Percentiles rank a stretch among this genome's conserved stretches.
phyloP scores from a whole-genome alignment of 2,888 invertebrate species.

The Alsophila aescularia region DNA sequence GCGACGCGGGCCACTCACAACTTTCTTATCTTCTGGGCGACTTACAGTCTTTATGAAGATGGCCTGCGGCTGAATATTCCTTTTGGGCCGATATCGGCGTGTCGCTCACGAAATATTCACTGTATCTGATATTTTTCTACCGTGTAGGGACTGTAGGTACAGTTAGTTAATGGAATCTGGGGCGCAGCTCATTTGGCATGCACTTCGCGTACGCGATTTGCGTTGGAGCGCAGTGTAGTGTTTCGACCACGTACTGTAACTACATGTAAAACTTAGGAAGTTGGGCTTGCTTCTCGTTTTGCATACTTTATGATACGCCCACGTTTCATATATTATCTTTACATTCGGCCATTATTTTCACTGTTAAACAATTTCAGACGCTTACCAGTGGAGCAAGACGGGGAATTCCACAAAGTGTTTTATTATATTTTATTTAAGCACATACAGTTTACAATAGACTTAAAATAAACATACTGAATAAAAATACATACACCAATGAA shows the following conservation, averaged over 20 bases:
- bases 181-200: conserved; percentile 37
- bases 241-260: conserved; percentile 36
- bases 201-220: conserved; percentile 38
- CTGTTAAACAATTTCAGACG: neutral
- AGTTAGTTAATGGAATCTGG: conserved; percentile 29
- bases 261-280: conserved; percentile 25
- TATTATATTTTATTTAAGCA: too few relatives aligned
- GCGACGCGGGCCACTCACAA: conserved; percentile 64
- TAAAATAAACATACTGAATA: too few relatives aligned
- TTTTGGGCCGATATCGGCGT: conserved; percentile 43
- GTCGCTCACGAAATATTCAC: conserved; percentile 36
- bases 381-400: too few relatives aligned
- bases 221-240: conserved; percentile 40
- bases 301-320: conserved; percentile 18
- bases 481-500: too few relatives aligned
- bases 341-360: neutral
- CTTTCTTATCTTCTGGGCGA: conserved; percentile 68
- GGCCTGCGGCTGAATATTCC: conserved; percentile 53
- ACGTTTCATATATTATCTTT: neutral
- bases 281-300: conserved; percentile 23
- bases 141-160: conserved; percentile 3
- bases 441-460: too few relatives aligned
- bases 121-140: conserved; percentile 27
- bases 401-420: too few relatives aligned
- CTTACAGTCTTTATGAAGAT: conserved; percentile 61